Evolutionary conservation across 2,888 invertebrate genomes (phyloP), one percentile per base, ranked within the genome.

Genomic region (Erannis defoliaria): DNA sequence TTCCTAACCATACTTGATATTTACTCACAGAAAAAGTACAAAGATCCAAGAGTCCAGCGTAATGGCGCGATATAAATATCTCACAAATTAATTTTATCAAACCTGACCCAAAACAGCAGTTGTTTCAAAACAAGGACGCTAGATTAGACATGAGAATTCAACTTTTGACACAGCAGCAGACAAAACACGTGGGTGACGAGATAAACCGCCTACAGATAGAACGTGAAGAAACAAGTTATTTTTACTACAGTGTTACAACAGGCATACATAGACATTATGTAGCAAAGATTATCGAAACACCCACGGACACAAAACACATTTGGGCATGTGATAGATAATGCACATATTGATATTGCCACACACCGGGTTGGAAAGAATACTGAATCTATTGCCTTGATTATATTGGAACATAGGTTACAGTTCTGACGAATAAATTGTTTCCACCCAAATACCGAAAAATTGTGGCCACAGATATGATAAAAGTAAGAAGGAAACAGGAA

Each of bases 141-240:
- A 55, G 50, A 68, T 64, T 48, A 64, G 64, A 67, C 70, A 66
- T 69, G 71, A 77, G 72, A 71, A 77, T 66, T 63, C 59, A 56
- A 62, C 57, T 67, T 71, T 67, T 73, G 72, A 78, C 75, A 76
- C 73, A 73, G 72, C 68, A 68, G 61, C 67, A 62, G 61, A 68
- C 62, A 66, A 67, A 69, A 57, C 55, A 71, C 72, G 83, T 84
- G 78, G 81, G 82, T 61, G 75, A 55, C 62, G 59, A 66, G 65
- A 71, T 70, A 73, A 70, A 67, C 67, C 77, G 62, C 83, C 83
- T 67, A 79, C 80, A 67, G 53, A 56, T 53, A 70, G 62, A 65
- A 76, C 72, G 62, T 78, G 74, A 71, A 73, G 67, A 68, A 68
- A 66, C 66, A 65, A 68, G 68, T 70, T 70, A 66, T 68, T 68